A percentile compares a stretch with the other conserved stretches of the same genome.
Conservation (phyloP, 1,140 invertebrate species). For the Plectus sambesii region DNA sequence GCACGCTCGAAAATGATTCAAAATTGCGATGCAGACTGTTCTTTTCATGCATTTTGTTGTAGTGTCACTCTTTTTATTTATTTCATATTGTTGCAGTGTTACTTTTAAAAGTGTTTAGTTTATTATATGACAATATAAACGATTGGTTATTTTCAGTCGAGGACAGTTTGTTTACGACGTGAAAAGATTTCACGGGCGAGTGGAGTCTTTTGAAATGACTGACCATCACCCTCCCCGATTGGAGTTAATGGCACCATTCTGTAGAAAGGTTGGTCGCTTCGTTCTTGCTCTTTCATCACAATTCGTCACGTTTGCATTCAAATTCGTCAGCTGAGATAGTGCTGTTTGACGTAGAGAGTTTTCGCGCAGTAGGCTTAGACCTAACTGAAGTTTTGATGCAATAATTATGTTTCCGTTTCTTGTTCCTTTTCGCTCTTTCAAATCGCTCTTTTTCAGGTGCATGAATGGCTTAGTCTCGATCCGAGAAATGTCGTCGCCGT, state of each 20-base stretch:
- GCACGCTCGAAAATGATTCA: constrained; percentile 1
- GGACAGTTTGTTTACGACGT: constrained; percentile 53
- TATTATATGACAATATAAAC: not conserved
- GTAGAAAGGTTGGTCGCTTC: constrained; percentile 16
- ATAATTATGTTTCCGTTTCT: constrained; percentile 46
- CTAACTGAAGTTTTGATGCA: too few relatives aligned
- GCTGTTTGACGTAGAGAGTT: too few relatives aligned
- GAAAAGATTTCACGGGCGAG: constrained; percentile 52
- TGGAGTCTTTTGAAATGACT: constrained; percentile 53
- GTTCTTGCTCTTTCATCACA: too few relatives aligned
- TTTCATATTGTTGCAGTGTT: constrained; percentile 4
- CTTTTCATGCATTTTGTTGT: constrained; percentile 9
- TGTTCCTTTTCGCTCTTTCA: constrained; percentile 49
- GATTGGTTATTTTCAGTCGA: constrained; percentile 45
- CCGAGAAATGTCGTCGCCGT: constrained; percentile 55
- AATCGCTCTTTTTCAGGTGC: constrained; percentile 34
- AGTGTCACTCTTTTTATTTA: constrained; percentile 5
- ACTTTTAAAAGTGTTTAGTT: constrained; percentile 12
- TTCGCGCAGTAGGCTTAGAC: too few relatives aligned
- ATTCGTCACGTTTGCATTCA: too few relatives aligned
- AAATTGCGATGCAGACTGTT: constrained; percentile 1
- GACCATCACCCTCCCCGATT: constrained; percentile 57
- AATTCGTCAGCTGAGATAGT: too few relatives aligned
- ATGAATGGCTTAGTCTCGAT: constrained; percentile 51
- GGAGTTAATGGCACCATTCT: constrained; percentile 46